Base-by-base conservation (phyloP, 2,113 vertebrate genomes). In the Addax nasomaculatus region DNA sequence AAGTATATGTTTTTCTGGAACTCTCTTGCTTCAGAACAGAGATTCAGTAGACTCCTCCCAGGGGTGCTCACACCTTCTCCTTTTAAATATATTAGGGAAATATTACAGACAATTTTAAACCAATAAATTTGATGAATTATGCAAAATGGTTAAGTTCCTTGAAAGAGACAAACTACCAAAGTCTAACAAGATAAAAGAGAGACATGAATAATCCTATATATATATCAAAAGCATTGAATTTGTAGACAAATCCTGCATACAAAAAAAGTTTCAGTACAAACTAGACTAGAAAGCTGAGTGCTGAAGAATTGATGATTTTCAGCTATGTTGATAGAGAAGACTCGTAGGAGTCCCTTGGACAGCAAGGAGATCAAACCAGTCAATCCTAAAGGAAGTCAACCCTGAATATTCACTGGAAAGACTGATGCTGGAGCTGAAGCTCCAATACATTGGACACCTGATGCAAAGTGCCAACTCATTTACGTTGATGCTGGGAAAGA, bases 21-120 rank as follows among this genome's bases (percentile, higher is more conserved):
- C 33, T 36, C 33, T 2, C 64, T 67, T 67, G 17, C 17, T 67
- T 67, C 27, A 2, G 27, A 33, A 13, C 2, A 2, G 4, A 15
- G 7, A 4, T 12, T 43, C 30, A 0, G 15, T 27, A 11, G 27
- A 11, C 76, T 29, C 6, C 1, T 58, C 7, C 6, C n/a, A 5
- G 3, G 17, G 7, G 1, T 39, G 12, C 64, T 97, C 30, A 97
- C 5, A 1, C 6, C 11, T 13, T 49, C 27, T 58, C 10, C 17
- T 85, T 76, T 89, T 36, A 67, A 67, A 67, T 36, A 21, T 21
- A 67, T 67, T 36, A 67, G 33, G 16, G 5, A 39, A 60, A 49
- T 93, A 39, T 76, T 29, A 85, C 23, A 78, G 55, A 21, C 15
- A 47, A 13, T 47, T 45, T 29, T 73, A 73, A 4, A 27, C 3